phyloP scores from a whole-genome alignment of 2,888 invertebrate genomes.

The Artemia sinica region DNA sequence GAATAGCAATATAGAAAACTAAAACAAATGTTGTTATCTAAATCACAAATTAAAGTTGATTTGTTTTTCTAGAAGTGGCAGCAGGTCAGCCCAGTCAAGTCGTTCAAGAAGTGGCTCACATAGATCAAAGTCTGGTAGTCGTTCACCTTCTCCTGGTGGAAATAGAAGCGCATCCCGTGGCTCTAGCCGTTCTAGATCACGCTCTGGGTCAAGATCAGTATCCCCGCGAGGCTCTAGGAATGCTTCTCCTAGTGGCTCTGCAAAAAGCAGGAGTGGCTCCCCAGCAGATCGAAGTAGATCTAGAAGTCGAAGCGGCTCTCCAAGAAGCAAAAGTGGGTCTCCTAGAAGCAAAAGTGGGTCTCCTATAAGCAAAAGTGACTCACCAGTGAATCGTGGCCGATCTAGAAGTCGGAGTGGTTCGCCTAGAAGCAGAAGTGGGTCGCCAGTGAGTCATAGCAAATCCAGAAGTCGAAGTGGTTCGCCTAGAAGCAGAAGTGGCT shows the following conservation, averaged over 20 bases:
- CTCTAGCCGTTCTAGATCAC: conserved; percentile 25
- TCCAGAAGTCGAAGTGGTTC: conserved; percentile 19
- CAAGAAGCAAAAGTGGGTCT: conserved; percentile 21
- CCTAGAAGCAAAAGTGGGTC: conserved; percentile 5
- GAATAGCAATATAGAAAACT: too few species aligned
- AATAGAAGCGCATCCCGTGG: neutral
- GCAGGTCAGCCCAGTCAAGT: too few species aligned
- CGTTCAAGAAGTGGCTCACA: neutral
- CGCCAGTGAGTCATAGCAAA: conserved; percentile 15
- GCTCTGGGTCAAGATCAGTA: conserved; percentile 28
- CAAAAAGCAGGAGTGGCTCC: neutral
- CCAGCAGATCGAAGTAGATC: conserved; percentile 24
- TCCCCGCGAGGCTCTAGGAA: conserved; percentile 25
- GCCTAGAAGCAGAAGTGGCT: conserved; percentile 28
- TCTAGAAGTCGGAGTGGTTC: conserved; percentile 22
- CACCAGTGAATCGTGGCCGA: neutral
- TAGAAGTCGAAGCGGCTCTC: conserved; percentile 23
- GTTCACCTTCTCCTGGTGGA: neutral
- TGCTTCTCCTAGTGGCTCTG: neutral
- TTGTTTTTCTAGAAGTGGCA: too few species aligned
- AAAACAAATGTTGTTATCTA: too few species aligned
- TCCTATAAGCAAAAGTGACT: neutral
- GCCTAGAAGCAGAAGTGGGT: conserved; percentile 23
- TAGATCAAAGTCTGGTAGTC: neutral
- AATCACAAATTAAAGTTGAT: too few species aligned